phyloP scores from a whole-genome alignment of 2,888 invertebrate species.

The Tridacna gigas region DNA sequence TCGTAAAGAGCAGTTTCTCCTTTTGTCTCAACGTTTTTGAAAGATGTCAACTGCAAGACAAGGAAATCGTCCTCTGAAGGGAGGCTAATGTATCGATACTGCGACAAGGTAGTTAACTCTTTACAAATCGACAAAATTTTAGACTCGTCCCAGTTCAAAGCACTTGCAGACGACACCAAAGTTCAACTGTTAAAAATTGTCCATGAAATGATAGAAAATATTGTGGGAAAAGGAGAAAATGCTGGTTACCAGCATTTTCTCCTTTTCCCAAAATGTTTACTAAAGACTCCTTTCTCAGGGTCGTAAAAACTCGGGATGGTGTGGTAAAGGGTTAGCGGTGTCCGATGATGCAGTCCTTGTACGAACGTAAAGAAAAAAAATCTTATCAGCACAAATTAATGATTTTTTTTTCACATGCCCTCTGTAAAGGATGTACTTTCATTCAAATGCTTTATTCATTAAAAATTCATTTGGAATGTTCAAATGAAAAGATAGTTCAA shows the following conservation, averaged over 20 bases:
- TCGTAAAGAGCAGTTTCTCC: neutral
- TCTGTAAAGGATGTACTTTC: constrained; percentile 19
- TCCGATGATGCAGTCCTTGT: neutral
- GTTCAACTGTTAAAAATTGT: no score
- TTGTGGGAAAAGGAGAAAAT: constrained; percentile 8
- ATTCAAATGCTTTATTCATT: constrained; percentile 27
- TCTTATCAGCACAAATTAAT: constrained; percentile 18
- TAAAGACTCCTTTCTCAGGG: neutral
- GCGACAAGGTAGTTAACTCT: no score
- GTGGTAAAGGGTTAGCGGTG: neutral
- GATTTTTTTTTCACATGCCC: constrained; percentile 10
- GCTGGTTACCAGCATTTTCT: constrained; percentile 2
- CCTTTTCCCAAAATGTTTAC: constrained; percentile 4
- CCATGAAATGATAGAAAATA: neutral
- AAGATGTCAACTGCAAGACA: no score
- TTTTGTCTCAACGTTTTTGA: neutral
- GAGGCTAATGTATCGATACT: no score
- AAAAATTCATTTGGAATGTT: constrained; percentile 31
- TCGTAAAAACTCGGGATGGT: neutral
- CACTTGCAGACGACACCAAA: no score
- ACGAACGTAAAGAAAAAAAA: neutral
- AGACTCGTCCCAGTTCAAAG: no score
- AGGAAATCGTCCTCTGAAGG: no score
- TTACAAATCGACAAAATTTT: no score
- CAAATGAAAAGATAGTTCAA: constrained; percentile 10